Evolutionary conservation across 2,113 vertebrate species (phyloP).

Genomic region (Rhombomys opimus): DNA sequence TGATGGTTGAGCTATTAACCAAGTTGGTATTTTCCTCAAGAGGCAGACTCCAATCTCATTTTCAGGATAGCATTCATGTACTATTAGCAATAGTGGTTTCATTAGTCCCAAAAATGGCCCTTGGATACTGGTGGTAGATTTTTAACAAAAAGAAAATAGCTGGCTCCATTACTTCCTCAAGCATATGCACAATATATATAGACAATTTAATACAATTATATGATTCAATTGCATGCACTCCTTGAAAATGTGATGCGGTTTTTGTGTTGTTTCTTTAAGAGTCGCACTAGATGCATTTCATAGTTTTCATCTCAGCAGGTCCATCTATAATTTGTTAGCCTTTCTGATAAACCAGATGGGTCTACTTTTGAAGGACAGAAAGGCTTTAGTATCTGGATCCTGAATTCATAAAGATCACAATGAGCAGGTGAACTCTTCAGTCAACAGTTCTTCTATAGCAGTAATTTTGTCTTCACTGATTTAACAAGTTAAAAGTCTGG

Average conservation of each 20-base stretch:
- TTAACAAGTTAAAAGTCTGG: conserved; percentile 35
- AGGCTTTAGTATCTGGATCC: conserved; percentile 10
- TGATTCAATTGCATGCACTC: background rate
- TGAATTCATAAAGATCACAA: background rate
- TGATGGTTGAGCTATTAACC: background rate
- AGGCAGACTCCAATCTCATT: background rate
- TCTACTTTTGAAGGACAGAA: conserved; percentile 46
- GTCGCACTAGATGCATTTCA: background rate
- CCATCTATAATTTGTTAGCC: conserved; percentile 39
- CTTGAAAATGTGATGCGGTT: background rate
- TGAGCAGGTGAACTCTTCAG: background rate
- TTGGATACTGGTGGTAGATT: background rate
- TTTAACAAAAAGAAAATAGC: background rate
- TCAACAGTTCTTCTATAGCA: background rate
- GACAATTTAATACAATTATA: background rate
- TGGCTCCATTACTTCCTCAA: background rate
- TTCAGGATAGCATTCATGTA: background rate
- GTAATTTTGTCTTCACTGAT: background rate
- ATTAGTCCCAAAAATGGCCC: background rate
- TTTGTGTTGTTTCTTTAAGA: background rate
- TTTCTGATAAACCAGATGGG: conserved; percentile 37
- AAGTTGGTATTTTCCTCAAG: background rate
- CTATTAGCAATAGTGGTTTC: background rate
- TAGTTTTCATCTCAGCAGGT: background rate
- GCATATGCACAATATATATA: background rate